Percentiles rank a stretch among this genome's conserved stretches.
Evolutionary conservation across 2,797 vertebrate genomes (phyloP).

Genomic region (Orestias chungarensis): DNA sequence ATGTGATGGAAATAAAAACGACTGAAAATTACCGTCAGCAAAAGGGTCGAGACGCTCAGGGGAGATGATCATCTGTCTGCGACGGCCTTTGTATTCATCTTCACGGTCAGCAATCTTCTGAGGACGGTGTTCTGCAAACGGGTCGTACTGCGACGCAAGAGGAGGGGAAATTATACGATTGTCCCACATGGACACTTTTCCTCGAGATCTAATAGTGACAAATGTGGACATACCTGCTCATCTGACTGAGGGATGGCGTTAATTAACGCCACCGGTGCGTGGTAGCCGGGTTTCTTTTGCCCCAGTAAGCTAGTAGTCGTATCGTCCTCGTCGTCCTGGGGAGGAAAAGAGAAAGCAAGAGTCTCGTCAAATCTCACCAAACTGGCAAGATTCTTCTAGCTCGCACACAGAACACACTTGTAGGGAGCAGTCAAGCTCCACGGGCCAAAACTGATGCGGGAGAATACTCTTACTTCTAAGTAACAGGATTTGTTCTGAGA

Average conservation of each 20-base stretch:
- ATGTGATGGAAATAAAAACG: conserved; percentile 46
- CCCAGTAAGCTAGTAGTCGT: conserved; percentile 92
- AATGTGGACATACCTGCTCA: conserved; percentile 84
- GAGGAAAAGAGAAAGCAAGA: conserved; percentile 32
- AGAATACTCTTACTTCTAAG: neutral
- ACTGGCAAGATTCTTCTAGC: conserved; percentile 56
- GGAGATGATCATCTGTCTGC: conserved; percentile 98
- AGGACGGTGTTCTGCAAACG: conserved; percentile 96
- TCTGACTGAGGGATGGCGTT: conserved; percentile 98
- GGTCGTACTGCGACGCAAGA: conserved; percentile 86
- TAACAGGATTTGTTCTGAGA: neutral
- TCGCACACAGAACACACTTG: conserved; percentile 37
- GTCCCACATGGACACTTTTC: neutral
- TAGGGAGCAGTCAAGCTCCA: conserved; percentile 40
- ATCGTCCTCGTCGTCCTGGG: conserved; percentile 94
- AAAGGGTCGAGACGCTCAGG: conserved; percentile 98
- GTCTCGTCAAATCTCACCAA: conserved; percentile 59
- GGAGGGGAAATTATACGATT: neutral
- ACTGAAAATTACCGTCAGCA: conserved; percentile 95
- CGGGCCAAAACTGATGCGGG: neutral
- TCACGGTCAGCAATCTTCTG: conserved; percentile 97
- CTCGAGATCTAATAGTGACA: neutral
- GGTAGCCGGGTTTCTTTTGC: conserved; percentile 97
- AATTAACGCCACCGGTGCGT: conserved; percentile 95
- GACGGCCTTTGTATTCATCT: conserved; percentile 97